Evolutionary conservation across 2,888 invertebrate species (phyloP), one percentile per base, ranked within the genome.

Genomic region (Drosophila greeni): DNA sequence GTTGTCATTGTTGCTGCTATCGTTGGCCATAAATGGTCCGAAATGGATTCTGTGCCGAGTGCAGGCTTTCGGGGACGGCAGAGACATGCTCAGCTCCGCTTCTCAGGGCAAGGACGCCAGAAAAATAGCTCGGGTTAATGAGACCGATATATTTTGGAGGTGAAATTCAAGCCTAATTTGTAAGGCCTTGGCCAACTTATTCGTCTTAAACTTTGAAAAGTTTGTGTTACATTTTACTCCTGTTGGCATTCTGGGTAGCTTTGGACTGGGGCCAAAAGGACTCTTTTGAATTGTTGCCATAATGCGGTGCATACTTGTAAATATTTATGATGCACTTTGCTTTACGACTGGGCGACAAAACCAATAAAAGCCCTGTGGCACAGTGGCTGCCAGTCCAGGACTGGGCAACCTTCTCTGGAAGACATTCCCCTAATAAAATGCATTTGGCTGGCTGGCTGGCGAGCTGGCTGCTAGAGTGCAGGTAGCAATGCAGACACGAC

Each of bases 321-420:
- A 79, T 82, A 76, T 82, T 79, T 82, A 79, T 74, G 58, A 59
- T 54, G 58, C 42, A 64, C 43, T 43, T 66, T 57, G 51, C 43
- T 58, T 70, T 70, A 58, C 55, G 48, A 70, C 55, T 33, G 64
- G 45, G 36, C 45, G 55, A 48, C 57, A 58, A 39, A 65, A 61
- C 59, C 66, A 66, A 68, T 74, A 76, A 73, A 73, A 71, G 57
- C 43, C 40, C 52, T 53, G 55, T 54, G 61, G 24, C 33, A 45
- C 16, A 33, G 26, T 26, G n/a, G 14, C 26, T 18, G 45, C 12
- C 16, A 42, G 36, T 43, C n/a, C 4, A 54, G 61, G 14, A 31
- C 54, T 4, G 43, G 3, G 29, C 61, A 77, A 43, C 43, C 16
- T 45, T 54, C 40, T 16, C 34, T 58, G 49, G 47, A 55, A 66